These are phyloP conservation scores for Cetoscarus ocellatus DNA, from an alignment of 2,797 vertebrate species.

Conservation along the genomic window DNA sequence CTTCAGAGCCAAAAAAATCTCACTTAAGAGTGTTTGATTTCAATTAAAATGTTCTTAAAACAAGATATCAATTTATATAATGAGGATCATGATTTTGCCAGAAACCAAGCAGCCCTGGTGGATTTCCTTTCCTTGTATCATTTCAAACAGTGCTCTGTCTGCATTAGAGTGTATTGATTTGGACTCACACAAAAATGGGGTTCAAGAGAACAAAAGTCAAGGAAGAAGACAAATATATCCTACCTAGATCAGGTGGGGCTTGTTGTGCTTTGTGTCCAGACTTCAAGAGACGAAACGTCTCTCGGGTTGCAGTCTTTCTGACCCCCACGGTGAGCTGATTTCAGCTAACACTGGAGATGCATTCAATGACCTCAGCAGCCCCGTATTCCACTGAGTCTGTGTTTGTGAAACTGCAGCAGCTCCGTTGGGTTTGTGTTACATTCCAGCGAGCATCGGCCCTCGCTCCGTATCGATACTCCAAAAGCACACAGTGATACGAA, in stretches of 20 bases:
- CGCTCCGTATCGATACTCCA: conserved; percentile 60
- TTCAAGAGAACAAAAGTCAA: conserved; percentile 2
- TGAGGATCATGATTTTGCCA: no score
- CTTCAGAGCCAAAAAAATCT: no score
- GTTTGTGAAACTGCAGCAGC: conserved; percentile 38
- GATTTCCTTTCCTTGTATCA: not conserved
- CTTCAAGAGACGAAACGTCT: conserved; percentile 50
- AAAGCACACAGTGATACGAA: conserved; percentile 65
- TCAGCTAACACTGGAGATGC: conserved; percentile 31
- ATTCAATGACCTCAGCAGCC: conserved; percentile 49
- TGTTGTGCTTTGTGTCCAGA: conserved; percentile 72
- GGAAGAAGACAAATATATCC: conserved; percentile 50
- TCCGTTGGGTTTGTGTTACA: conserved; percentile 53
- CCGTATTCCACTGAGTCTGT: conserved; percentile 56
- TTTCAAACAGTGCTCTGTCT: not conserved
- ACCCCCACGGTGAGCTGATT: conserved; percentile 42
- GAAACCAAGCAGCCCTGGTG: not conserved
- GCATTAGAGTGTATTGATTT: conserved; percentile 10
- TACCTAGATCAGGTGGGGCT: conserved; percentile 78
- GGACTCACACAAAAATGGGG: conserved; percentile 8
- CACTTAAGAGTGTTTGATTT: no score
- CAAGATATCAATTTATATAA: no score
- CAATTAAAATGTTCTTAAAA: no score
- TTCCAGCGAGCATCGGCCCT: conserved; percentile 51
- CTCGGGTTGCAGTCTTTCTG: conserved; percentile 43